phyloP scores from a whole-genome alignment of 1,140 invertebrate species.

The Mercenaria mercenaria region DNA sequence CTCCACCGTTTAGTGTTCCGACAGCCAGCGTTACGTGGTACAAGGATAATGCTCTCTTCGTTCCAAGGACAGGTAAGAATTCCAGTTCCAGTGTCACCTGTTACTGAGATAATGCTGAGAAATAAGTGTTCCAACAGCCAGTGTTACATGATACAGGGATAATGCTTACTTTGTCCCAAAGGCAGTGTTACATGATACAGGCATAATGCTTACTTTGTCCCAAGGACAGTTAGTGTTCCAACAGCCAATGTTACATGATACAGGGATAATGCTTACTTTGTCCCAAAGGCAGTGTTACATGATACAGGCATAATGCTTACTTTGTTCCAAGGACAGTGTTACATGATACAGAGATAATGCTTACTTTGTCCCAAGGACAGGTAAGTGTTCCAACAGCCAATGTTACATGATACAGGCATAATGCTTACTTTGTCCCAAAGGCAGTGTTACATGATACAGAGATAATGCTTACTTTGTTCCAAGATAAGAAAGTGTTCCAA shows the following conservation, averaged over 20 bases:
- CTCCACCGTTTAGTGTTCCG: constrained; percentile 79
- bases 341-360: constrained; percentile 79
- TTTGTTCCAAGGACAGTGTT: too few species aligned
- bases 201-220: too few species aligned
- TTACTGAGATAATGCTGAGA: too few species aligned
- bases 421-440: too few species aligned
- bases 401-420: too few species aligned
- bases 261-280: constrained; percentile 76
- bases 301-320: too few species aligned
- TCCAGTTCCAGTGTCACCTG: neutral
- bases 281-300: constrained; percentile 37
- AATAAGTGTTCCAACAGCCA: constrained; percentile 78
- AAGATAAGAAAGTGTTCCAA: too few species aligned
- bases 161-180: too few species aligned
- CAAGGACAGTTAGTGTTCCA: constrained; percentile 79
- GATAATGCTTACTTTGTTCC: too few species aligned
- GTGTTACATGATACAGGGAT: constrained; percentile 83
- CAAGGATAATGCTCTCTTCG: constrained; percentile 77
- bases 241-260: constrained; percentile 80
- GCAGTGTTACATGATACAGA: too few species aligned
- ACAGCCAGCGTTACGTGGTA: constrained; percentile 80
- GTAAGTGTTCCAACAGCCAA: constrained; percentile 74
- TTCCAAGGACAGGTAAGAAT: constrained; percentile 50
- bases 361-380: constrained; percentile 65
- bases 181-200: too few species aligned